phyloP scores from a whole-genome alignment of 1,140 invertebrate genomes.

The Chrysomallon squamiferum region DNA sequence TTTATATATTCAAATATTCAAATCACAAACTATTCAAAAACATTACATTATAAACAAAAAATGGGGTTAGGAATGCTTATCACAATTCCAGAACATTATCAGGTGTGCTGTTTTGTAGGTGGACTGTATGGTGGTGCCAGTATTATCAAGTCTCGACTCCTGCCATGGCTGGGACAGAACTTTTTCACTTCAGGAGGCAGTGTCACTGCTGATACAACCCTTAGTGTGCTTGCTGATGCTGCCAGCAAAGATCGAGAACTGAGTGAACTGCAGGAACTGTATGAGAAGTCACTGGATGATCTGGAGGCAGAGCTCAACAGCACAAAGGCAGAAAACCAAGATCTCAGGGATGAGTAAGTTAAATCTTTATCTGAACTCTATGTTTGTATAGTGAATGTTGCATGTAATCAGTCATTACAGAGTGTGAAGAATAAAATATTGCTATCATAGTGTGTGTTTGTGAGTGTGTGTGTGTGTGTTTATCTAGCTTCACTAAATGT shows the following conservation, averaged over 20 bases:
- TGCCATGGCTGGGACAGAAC: conserved; percentile 58
- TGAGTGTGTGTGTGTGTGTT: no score
- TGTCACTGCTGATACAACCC: conserved; percentile 50
- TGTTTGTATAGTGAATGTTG: no score
- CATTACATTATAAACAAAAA: no score
- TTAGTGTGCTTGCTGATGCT: conserved; percentile 49
- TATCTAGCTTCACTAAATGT: no score
- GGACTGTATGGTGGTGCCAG: conserved; percentile 60
- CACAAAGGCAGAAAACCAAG: conserved; percentile 50
- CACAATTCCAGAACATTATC: no score
- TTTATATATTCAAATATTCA: no score
- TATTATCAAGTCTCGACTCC: conserved; percentile 57
- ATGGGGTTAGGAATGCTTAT: no score
- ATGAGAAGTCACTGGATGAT: conserved; percentile 55
- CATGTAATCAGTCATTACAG: background rate
- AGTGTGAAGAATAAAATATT: background rate
- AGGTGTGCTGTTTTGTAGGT: conserved; percentile 35
- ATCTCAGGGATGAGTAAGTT: conserved; percentile 60
- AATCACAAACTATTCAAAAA: no score
- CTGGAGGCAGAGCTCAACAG: conserved; percentile 52
- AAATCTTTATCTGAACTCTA: no score
- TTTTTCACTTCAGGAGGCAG: conserved; percentile 55
- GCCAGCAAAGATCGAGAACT: conserved; percentile 58
- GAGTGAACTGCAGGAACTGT: conserved; percentile 56
- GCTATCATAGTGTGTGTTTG: no score